A percentile compares a stretch with the other conserved stretches of the same genome.
Evolutionary conservation across 2,888 invertebrate genomes (phyloP).

Genomic region (Seira musarum): DNA sequence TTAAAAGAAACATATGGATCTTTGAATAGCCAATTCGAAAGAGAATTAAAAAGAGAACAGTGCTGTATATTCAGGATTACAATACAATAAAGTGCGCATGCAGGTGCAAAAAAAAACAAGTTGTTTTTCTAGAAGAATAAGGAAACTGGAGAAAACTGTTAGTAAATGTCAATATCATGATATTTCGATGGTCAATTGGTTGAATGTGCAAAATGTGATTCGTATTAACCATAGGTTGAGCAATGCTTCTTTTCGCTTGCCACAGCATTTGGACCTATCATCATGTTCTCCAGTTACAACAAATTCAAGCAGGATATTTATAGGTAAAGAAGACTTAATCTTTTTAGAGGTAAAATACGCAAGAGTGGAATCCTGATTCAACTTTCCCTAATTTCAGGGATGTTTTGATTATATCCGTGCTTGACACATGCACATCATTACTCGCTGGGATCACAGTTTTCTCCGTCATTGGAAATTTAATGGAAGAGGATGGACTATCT

Average conservation of each 20-base stretch:
- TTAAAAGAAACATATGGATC: no score
- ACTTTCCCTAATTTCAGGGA: background rate
- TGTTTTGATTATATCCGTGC: no score
- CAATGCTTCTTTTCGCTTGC: slow-evolving; percentile 85
- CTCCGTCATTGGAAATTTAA: slow-evolving; percentile 81
- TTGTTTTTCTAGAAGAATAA: no score
- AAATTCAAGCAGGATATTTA: slow-evolving; percentile 81
- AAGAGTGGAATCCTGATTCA: background rate
- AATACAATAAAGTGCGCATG: no score
- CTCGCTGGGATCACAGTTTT: slow-evolving; percentile 84
- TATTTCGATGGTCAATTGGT: no score
- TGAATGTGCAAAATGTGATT: no score
- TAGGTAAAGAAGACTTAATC: slow-evolving; percentile 74
- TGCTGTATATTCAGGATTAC: no score
- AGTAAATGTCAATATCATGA: background rate
- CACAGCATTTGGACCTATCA: slow-evolving; percentile 82
- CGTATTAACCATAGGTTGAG: no score
- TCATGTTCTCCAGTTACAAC: slow-evolving; percentile 81
- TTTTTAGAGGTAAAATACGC: background rate
- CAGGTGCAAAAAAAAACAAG: no score
- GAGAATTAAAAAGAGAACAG: no score
- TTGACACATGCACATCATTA: slow-evolving; percentile 87
- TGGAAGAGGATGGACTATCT: slow-evolving; percentile 75
- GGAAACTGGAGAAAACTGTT: slow-evolving; percentile 75
- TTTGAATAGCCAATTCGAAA: no score